phyloP scores from a whole-genome alignment of 2,888 invertebrate genomes.

The Siphlonurus alternatus region DNA sequence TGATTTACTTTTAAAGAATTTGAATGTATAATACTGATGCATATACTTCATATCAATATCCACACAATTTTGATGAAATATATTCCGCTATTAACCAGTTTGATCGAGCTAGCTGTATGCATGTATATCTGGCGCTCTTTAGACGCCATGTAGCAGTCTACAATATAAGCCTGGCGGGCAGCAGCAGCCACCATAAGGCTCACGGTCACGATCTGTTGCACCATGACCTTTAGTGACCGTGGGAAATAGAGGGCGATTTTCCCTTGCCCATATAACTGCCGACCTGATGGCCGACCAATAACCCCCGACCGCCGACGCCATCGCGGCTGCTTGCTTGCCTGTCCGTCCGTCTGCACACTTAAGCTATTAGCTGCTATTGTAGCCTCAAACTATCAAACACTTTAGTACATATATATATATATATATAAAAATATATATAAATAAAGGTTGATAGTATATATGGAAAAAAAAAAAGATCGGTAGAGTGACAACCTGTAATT shows the following conservation, averaged over 20 bases:
- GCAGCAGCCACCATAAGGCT: not conserved
- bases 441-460: not conserved
- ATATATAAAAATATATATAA: not conserved
- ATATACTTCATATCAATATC: no score
- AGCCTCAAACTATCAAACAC: no score
- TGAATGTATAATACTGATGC: no score
- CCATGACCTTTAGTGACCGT: conserved; percentile 1
- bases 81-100: not conserved
- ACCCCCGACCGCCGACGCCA: not conserved
- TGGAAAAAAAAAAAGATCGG: not conserved
- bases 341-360: no score
- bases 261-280: not conserved
- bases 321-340: no score
- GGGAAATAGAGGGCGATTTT: conserved; percentile 2
- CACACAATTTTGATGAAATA: no score
- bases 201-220: not conserved
- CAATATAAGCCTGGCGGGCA: not conserved
- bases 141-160: not conserved
- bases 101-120: not conserved
- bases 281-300: not conserved
- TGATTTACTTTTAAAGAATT: no score
- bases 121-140: not conserved
- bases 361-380: no score
- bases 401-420: not conserved
- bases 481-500: no score